Evolutionary conservation across 2,113 vertebrate genomes (phyloP).

Genomic region (Pantherophis guttatus): DNA sequence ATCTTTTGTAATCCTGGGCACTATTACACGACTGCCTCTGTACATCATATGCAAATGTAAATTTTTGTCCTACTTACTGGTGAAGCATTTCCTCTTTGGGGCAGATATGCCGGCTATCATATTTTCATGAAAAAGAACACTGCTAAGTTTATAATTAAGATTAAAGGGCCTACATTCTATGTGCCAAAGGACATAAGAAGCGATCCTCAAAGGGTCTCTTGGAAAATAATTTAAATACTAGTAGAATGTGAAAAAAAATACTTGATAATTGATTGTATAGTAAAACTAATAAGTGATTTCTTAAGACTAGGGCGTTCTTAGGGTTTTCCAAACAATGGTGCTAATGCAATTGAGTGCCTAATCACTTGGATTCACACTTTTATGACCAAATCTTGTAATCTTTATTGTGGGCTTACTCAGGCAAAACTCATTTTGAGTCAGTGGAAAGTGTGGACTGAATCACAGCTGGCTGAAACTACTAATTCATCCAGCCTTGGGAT

Average conservation of each 20-base stretch:
- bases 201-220: neutral
- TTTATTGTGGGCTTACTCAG: constrained; percentile 24
- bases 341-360: neutral
- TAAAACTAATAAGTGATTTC: neutral
- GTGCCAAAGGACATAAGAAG: neutral
- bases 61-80: neutral
- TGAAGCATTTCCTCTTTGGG: neutral
- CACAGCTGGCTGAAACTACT: neutral
- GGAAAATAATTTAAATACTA: neutral
- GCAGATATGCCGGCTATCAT: neutral
- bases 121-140: neutral
- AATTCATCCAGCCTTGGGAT: constrained; percentile 4
- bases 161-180: neutral
- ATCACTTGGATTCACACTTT: neutral
- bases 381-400: constrained; percentile 14
- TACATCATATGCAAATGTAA: neutral
- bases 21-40: neutral
- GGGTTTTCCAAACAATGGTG: neutral
- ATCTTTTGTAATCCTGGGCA: neutral
- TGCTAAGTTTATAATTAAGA: neutral
- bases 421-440: constrained; percentile 27
- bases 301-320: neutral
- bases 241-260: neutral
- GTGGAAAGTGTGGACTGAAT: constrained; percentile 5
- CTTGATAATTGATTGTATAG: neutral